phyloP scores from a whole-genome alignment of 2,888 invertebrate genomes.

The Dorcus hopei region DNA sequence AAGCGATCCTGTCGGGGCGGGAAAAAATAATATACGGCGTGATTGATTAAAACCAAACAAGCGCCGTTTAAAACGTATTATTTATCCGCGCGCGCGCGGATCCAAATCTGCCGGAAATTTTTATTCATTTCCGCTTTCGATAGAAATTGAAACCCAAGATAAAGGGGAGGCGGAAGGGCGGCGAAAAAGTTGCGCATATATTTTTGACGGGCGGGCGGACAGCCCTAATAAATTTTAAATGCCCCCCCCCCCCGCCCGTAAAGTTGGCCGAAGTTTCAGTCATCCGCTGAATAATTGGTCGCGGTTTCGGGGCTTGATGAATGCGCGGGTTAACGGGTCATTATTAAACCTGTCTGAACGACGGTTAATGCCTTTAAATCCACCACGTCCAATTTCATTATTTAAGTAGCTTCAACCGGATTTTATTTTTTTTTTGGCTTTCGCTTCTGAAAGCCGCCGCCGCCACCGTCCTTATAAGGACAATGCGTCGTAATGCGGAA shows the following conservation, averaged over 20 bases:
- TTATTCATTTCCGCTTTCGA: too few relatives aligned
- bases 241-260: slow-evolving; percentile 5
- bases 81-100: too few relatives aligned
- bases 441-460: too few relatives aligned
- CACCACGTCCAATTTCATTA: slow-evolving; percentile 1
- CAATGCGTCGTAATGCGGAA: too few relatives aligned
- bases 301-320: slow-evolving; percentile 35
- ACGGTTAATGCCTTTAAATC: slow-evolving; percentile 4
- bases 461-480: too few relatives aligned
- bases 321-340: slow-evolving; percentile 36
- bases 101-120: too few relatives aligned
- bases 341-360: slow-evolving; percentile 35
- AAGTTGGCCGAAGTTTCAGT: slow-evolving; percentile 29
- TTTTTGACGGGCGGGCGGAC: slow-evolving; percentile 8
- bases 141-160: too few relatives aligned
- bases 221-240: slow-evolving; percentile 21
- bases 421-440: background rate
- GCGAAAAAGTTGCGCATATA: background rate
- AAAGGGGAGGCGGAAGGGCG: too few relatives aligned
- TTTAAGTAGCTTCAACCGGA: background rate
- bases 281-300: slow-evolving; percentile 38
- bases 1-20: too few relatives aligned
- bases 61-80: too few relatives aligned
- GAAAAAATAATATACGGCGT: too few relatives aligned
- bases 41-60: too few relatives aligned